Base-by-base conservation (phyloP, 1,140 invertebrate species). In the Drosophila paulistorum region DNA sequence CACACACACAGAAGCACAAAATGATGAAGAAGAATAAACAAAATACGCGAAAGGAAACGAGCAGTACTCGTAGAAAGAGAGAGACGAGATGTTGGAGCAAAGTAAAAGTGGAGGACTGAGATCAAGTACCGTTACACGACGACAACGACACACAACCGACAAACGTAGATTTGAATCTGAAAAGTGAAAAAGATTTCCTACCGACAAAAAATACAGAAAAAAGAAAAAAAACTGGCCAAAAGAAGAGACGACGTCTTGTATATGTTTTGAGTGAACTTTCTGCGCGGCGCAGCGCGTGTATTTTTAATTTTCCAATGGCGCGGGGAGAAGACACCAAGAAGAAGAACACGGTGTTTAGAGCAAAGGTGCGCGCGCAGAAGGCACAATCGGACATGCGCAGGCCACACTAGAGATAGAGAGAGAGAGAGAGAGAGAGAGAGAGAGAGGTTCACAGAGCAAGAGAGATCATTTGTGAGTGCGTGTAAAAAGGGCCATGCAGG, bases 111-210 rank as follows among this genome's bases (percentile, higher is more conserved):
- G 17, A 11, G 64, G 41, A 30, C 54, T 63, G 45, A 57, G 68
- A 71, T 65, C 66, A 68, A 83, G 67, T 79, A 85, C 77, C 81
- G 85, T 85, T 71, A 74, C 81, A 81, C 81, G 74, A 81, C 69
- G 58, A 73, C 55, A 51, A 71, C 71, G 74, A 87, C 70, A 80
- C 86, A 90, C 81, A 89, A 86, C 90, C 90, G 81, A 83, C 90
- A 87, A 91, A 90, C 82, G 83, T 83, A 90, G 84, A 90, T 91
- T 89, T 89, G 73, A 73, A 89, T 91, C 83, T 91, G 90, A 63
- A 89, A 69, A 83, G 63, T 72, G 80, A 86, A 89, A 86, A 86
- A 87, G 45, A 51, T 80, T 66, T 65, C 67, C 81, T 57, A 68
- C 41, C 71, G 30, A 30, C 30, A 30, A 30, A 30, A 30, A 30